phyloP scores from a whole-genome alignment of 1,140 invertebrate species.

The Apis dorsata region DNA sequence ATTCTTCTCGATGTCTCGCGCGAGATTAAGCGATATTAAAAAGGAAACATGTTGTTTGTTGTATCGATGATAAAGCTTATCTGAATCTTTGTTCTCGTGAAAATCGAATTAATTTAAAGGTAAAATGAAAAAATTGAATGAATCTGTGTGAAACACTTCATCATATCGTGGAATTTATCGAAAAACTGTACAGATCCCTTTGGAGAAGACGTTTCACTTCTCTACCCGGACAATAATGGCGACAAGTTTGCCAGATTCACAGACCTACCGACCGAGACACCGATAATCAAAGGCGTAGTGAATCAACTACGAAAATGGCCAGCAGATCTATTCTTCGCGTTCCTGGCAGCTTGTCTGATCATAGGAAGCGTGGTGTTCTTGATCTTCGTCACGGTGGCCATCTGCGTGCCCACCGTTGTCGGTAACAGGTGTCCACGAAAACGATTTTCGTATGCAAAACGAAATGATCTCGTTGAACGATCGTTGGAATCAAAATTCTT shows the following conservation, averaged over 20 bases:
- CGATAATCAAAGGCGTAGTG: conserved; percentile 59
- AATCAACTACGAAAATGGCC: conserved; percentile 67
- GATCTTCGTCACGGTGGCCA: conserved; percentile 29
- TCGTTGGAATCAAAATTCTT: background rate
- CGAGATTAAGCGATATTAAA: too few relatives aligned
- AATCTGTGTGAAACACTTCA: too few relatives aligned
- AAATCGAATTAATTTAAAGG: too few relatives aligned
- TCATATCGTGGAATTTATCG: background rate
- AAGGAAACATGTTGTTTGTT: too few relatives aligned
- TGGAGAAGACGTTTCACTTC: conserved; percentile 48
- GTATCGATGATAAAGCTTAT: too few relatives aligned
- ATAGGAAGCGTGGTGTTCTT: conserved; percentile 39
- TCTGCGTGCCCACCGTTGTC: conserved; percentile 27
- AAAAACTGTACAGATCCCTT: conserved; percentile 9
- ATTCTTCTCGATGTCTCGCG: background rate
- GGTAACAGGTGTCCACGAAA: conserved; percentile 26
- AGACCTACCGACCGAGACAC: conserved; percentile 18
- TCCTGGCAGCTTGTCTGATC: conserved; percentile 58
- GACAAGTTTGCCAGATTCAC: conserved; percentile 24
- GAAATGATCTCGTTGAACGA: background rate
- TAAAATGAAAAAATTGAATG: background rate
- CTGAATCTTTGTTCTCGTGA: too few relatives aligned
- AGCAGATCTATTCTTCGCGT: conserved; percentile 58
- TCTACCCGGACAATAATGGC: conserved; percentile 26
- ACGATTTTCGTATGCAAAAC: background rate